Evolutionary conservation across 2,797 vertebrate species (phyloP), one percentile per base, ranked within the genome.

Genomic region (Falco rusticolus): DNA sequence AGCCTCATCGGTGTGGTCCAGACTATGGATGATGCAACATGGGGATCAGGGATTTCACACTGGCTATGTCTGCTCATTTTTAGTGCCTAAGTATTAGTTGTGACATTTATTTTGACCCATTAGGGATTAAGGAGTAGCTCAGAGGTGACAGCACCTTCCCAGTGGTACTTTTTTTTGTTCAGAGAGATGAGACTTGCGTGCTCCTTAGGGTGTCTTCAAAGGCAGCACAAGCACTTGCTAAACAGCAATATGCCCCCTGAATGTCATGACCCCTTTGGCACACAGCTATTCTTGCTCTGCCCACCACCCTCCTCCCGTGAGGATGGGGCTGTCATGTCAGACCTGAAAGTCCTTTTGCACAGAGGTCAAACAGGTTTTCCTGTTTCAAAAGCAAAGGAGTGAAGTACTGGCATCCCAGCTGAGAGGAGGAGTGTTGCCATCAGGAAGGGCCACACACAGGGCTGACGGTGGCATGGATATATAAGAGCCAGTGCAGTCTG

Each of bases 321-420:
- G 1, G 39, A 33, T 7, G 28, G 53, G 51, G 22, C 57, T 70
- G 43, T 43, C 31, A 1, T 57, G 25, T 48, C 69, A 82, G 50
- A 95, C 90, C 83, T 50, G 74, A 90, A 90, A 84, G 61, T 79
- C 90, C 80, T 87, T 84, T 80, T 76, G 74, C 39, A 47, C 53
- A 33, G 70, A 70, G 59, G 59, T 68, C 61, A 41, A 91, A 84
- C 59, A 1, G 72, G 68, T 72, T 88, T 84, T 59, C 48, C 34
- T 6, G 3, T 59, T 68, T 41, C 85, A 54, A 84, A 90, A 85
- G 24, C 54, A 41, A 15, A 85, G 79, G 61, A 81, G 64, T 45
- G 37, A 81, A 69, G 25, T 0, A 0, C 41, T 1, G 0, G 20
- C 34, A 19, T 60, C 43, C 41, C 47, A 15, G 53, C n/a, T 3